Percentiles rank a stretch among this genome's conserved stretches.
Conservation (phyloP, 1,140 invertebrate species). For the Euura saliciscinereae region DNA sequence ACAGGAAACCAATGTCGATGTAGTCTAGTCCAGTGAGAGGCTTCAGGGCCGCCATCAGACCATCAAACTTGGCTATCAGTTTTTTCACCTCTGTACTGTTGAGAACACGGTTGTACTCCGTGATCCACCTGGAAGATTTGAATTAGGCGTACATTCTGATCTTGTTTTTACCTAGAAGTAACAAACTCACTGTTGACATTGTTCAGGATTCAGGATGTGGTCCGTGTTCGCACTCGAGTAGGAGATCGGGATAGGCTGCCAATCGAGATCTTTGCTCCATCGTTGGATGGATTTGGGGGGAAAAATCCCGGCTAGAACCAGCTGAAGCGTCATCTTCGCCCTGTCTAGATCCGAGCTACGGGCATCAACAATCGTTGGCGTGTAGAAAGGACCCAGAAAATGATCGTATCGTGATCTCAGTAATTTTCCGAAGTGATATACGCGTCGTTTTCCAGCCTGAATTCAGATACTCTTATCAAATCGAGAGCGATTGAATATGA, state of each 20-base stretch:
- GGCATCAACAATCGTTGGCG: slow-evolving; percentile 60
- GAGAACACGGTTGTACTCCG: slow-evolving; percentile 48
- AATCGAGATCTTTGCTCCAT: slow-evolving; percentile 42
- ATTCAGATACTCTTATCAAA: too few relatives aligned
- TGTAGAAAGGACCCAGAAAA: slow-evolving; percentile 55
- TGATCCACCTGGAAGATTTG: slow-evolving; percentile 22
- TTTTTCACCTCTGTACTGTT: slow-evolving; percentile 43
- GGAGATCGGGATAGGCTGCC: slow-evolving; percentile 50
- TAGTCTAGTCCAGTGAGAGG: slow-evolving; percentile 10
- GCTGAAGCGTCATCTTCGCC: slow-evolving; percentile 59
- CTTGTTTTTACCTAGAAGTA: too few relatives aligned
- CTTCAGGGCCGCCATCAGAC: too few relatives aligned
- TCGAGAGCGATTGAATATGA: too few relatives aligned
- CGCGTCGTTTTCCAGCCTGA: slow-evolving; percentile 56
- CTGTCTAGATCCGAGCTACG: slow-evolving; percentile 66
- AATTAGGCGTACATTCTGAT: not conserved
- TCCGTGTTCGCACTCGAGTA: too few relatives aligned
- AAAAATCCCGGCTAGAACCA: slow-evolving; percentile 49
- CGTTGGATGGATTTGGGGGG: slow-evolving; percentile 51
- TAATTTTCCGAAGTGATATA: slow-evolving; percentile 54
- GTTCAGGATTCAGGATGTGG: slow-evolving; percentile 23
- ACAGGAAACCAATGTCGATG: slow-evolving; percentile 50
- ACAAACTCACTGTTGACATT: slow-evolving; percentile 27
- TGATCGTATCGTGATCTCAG: slow-evolving; percentile 50
- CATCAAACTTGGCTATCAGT: slow-evolving; percentile 55